phyloP scores from a whole-genome alignment of 2,797 vertebrate species.

The Melanogrammus aeglefinus region DNA sequence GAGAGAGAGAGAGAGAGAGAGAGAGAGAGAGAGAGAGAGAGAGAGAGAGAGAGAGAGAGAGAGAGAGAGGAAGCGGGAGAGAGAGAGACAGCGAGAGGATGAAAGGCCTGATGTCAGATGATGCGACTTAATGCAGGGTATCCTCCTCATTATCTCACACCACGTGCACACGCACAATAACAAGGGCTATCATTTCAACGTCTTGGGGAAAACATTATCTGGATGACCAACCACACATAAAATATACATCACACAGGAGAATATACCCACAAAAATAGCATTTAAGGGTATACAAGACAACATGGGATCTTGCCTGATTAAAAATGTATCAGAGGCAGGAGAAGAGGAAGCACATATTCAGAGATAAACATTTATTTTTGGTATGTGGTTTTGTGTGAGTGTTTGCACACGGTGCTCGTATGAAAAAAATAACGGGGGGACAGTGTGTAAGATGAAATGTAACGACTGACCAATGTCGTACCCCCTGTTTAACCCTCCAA shows the following conservation, averaged over 20 bases:
- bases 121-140: conserved; percentile 37
- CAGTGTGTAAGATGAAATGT: not conserved
- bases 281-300: not conserved
- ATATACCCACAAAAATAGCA: not conserved
- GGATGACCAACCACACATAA: not conserved
- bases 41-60: conserved; percentile 24
- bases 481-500: not conserved
- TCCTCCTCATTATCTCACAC: conserved; percentile 7
- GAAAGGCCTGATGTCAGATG: conserved; percentile 26
- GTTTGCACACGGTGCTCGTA: not conserved
- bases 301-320: not conserved
- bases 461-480: not conserved
- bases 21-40: conserved; percentile 15
- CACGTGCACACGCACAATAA: not conserved
- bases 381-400: not conserved
- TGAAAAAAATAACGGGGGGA: not conserved
- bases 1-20: conserved; percentile 13
- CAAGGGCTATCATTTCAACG: not conserved
- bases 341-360: not conserved
- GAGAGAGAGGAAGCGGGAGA: conserved; percentile 8
- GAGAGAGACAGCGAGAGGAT: conserved; percentile 13
- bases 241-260: not conserved
- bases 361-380: not conserved
- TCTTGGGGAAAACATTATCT: conserved; percentile 4
- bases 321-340: not conserved